Evolutionary conservation across 2,797 vertebrate genomes (phyloP).

Genomic region (Oceanodroma leucorhoa): DNA sequence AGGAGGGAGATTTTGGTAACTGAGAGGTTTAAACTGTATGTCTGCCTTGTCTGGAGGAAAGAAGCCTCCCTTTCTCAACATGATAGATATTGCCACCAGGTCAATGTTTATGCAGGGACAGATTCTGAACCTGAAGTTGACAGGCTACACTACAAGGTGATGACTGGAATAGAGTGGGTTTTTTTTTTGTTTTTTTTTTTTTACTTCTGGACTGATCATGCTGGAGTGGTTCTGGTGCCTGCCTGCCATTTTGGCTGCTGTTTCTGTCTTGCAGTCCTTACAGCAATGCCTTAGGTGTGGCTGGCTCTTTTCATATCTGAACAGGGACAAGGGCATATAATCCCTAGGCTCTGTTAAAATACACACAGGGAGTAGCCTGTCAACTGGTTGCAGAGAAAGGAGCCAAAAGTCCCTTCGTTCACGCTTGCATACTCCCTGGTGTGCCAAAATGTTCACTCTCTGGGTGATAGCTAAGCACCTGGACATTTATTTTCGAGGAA

Average conservation of each 20-base stretch:
- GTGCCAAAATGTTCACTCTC: not conserved
- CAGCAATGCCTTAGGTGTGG: not conserved
- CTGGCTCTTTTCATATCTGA: not conserved
- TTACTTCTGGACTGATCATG: not conserved
- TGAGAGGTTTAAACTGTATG: not conserved
- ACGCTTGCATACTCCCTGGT: not conserved
- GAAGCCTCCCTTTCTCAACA: accelerated
- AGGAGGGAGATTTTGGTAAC: not conserved
- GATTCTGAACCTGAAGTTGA: not conserved
- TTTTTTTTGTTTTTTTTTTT: not conserved
- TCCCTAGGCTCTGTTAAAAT: not conserved
- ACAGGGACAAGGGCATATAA: not conserved
- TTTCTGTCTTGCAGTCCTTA: not conserved
- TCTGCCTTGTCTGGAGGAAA: not conserved
- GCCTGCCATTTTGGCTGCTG: not conserved
- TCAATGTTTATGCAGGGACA: not conserved
- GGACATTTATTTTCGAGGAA: not conserved
- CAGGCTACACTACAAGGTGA: too few relatives aligned
- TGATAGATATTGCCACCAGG: not conserved
- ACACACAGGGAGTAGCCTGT: not conserved
- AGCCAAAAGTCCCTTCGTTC: not conserved
- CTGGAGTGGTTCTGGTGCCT: not conserved
- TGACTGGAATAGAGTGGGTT: not conserved
- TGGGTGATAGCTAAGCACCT: not conserved
- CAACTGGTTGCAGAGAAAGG: not conserved